A percentile compares a stretch with the other conserved stretches of the same genome.
Evolutionary conservation across 2,888 invertebrate genomes (phyloP).

Genomic region (Dolomedes plantarius): DNA sequence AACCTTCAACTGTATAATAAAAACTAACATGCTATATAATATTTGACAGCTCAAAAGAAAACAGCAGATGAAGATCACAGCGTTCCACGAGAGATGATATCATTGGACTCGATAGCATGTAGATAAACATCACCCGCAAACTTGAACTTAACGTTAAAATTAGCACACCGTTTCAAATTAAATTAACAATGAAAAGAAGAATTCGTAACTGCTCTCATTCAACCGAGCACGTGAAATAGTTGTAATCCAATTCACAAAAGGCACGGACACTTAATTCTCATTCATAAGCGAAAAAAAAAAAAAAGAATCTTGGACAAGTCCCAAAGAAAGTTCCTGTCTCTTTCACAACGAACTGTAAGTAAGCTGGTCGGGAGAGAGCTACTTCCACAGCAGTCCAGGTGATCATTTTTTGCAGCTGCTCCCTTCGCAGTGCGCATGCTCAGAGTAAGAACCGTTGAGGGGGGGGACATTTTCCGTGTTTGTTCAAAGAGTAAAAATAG

Average conservation of each 20-base stretch:
- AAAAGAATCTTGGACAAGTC: neutral
- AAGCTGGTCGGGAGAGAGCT: neutral
- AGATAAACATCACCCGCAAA: no score
- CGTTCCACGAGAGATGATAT: no score
- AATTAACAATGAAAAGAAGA: no score
- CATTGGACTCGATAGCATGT: no score
- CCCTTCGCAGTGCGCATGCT: slow-evolving; percentile 52
- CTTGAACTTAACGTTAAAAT: no score
- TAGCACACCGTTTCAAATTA: no score
- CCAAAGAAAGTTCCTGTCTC: neutral
- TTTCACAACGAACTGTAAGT: neutral
- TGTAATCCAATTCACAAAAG: neutral
- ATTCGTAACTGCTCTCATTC: no score
- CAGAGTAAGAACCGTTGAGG: slow-evolving; percentile 61
- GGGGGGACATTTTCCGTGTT: slow-evolving; percentile 53
- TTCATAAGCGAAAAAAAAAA: no score
- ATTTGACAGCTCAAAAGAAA: no score
- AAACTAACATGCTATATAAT: no score
- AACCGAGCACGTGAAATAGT: neutral
- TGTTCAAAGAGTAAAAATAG: slow-evolving; percentile 36
- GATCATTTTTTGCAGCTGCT: slow-evolving; percentile 46
- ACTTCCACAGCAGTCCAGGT: slow-evolving; percentile 57
- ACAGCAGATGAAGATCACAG: no score
- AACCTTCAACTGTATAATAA: no score
- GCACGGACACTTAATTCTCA: neutral